These are phyloP conservation scores for Drosophila ogumai DNA, from an alignment of 1,140 invertebrate species.

Conservation along the genomic window DNA sequence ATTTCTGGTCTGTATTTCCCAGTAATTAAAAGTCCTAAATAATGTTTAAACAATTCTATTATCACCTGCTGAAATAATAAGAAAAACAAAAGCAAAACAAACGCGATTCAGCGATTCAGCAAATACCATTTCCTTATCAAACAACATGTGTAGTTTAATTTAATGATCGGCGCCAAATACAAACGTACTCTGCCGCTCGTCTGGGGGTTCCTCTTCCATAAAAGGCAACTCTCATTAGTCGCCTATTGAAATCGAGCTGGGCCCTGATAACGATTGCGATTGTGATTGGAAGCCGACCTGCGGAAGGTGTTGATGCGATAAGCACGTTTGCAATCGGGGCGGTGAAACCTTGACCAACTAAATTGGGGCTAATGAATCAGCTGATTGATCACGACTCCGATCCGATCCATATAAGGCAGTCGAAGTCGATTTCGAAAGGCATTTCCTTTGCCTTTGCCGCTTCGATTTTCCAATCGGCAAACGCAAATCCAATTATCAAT, in stretches of 20 bases:
- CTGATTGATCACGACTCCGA: conserved; percentile 50
- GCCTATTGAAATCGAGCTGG: conserved; percentile 20
- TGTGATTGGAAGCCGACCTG: conserved; percentile 38
- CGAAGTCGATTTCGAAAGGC: conserved; percentile 43
- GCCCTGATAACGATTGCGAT: conserved; percentile 31
- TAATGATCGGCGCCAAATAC: conserved; percentile 47
- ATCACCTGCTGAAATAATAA: conserved; percentile 30
- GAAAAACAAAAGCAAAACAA: conserved; percentile 5
- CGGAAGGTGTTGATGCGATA: conserved; percentile 53
- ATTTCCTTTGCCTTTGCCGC: conserved; percentile 25
- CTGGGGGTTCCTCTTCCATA: conserved; percentile 31
- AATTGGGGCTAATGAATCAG: conserved; percentile 68
- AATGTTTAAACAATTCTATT: conserved; percentile 33
- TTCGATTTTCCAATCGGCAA: conserved; percentile 46
- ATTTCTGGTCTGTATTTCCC: not conserved
- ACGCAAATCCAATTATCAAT: conserved; percentile 72
- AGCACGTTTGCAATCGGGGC: conserved; percentile 45
- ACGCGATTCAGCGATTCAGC: conserved; percentile 8
- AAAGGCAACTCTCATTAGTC: conserved; percentile 39
- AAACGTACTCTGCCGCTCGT: conserved; percentile 2
- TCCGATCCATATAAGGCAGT: conserved; percentile 29
- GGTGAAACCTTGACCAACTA: conserved; percentile 68
- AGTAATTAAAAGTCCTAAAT: conserved; percentile 19
- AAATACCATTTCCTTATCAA: conserved; percentile 47
- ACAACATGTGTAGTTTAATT: conserved; percentile 43